These are phyloP conservation scores for Eremobia ochroleuca DNA, from an alignment of 2,888 invertebrate genomes.

Conservation along the genomic window DNA sequence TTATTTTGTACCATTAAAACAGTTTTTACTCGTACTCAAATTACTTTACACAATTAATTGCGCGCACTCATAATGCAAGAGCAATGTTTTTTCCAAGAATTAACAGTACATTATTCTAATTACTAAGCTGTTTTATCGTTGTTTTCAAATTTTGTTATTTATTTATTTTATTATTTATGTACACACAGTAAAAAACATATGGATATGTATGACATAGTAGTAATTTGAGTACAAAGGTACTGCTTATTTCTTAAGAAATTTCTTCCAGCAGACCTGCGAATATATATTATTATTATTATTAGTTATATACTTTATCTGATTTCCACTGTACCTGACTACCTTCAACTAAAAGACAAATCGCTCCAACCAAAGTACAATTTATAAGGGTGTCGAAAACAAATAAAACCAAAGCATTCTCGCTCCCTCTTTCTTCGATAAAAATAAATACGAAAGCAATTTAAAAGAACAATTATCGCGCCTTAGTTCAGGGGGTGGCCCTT, in stretches of 20 bases:
- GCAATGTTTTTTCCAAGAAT: slow-evolving; percentile 21
- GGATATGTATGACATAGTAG: too few relatives aligned
- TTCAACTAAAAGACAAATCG: slow-evolving; percentile 4
- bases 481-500: slow-evolving; percentile 73
- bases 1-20: slow-evolving; percentile 4
- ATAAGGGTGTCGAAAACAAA: slow-evolving; percentile 53
- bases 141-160: slow-evolving; percentile 13
- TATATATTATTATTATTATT: too few relatives aligned
- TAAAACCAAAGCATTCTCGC: slow-evolving; percentile 34
- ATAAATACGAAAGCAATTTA: slow-evolving; percentile 69
- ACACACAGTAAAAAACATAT: too few relatives aligned
- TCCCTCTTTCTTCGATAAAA: slow-evolving; percentile 62
- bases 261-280: too few relatives aligned
- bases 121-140: slow-evolving; percentile 10
- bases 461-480: slow-evolving; percentile 74
- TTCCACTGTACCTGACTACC: not conserved
- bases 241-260: too few relatives aligned
- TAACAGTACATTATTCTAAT: slow-evolving; percentile 5
- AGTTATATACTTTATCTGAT: slow-evolving; percentile 18
- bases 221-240: too few relatives aligned
- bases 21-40: slow-evolving; percentile 18
- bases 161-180: too few relatives aligned
- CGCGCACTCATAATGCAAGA: not conserved
- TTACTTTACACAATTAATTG: slow-evolving; percentile 30
- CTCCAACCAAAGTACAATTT: slow-evolving; percentile 19